A percentile compares a stretch with the other conserved stretches of the same genome.
Evolutionary conservation across 2,888 invertebrate genomes (phyloP).

Genomic region (Perithous albicinctus): DNA sequence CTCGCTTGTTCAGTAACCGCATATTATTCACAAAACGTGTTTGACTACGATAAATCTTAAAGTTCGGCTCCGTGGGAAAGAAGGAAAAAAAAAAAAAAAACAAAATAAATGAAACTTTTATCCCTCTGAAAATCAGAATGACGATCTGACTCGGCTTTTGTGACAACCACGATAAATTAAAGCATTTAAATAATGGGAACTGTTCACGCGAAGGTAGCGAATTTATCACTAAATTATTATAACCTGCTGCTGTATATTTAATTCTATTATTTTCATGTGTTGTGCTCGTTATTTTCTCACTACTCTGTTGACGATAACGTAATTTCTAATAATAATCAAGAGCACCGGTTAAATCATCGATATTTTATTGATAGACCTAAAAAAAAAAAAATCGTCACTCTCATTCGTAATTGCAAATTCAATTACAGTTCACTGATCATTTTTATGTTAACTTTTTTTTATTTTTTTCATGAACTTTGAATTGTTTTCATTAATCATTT

Average conservation of each 20-base stretch:
- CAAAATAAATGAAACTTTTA: too few relatives aligned
- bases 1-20: conserved; percentile 55
- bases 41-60: conserved; percentile 53
- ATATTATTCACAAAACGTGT: conserved; percentile 54
- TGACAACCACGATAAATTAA: conserved; percentile 48
- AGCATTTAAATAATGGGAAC: conserved; percentile 83
- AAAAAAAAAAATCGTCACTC: conserved; percentile 33
- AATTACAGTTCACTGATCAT: background rate
- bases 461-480: background rate
- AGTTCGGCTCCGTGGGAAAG: conserved; percentile 42
- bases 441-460: background rate
- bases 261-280: conserved; percentile 26
- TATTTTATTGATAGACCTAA: conserved; percentile 14
- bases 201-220: conserved; percentile 85
- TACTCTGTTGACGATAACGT: conserved; percentile 56
- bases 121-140: conserved; percentile 57
- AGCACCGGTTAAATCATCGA: conserved; percentile 16
- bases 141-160: conserved; percentile 54
- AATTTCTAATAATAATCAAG: conserved; percentile 71
- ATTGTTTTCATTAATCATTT: background rate
- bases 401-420: conserved; percentile 50
- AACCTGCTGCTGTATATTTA: conserved; percentile 68
- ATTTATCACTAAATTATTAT: conserved; percentile 68
- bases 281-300: conserved; percentile 11
- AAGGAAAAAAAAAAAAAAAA: conserved; percentile 30